Conservation (phyloP, 2,797 vertebrate genomes). For the Aphelocoma californica region DNA sequence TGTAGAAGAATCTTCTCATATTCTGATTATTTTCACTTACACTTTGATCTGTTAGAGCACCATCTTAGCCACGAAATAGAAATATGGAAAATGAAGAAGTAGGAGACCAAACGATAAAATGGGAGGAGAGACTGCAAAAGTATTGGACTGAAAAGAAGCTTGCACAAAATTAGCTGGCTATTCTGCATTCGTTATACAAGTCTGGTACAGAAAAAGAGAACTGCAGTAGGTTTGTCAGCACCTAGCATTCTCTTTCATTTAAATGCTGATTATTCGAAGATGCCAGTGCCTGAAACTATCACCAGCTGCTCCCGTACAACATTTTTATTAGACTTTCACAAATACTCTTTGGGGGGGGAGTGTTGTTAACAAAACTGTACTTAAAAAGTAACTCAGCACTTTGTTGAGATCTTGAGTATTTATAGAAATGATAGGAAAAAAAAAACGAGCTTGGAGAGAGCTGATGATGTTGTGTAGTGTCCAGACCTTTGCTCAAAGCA, state of each 20-base stretch:
- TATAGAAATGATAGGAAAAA: not conserved
- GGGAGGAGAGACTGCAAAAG: slow-evolving; percentile 34
- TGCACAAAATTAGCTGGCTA: slow-evolving; percentile 53
- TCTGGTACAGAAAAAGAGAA: slow-evolving; percentile 46
- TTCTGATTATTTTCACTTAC: slow-evolving; percentile 49
- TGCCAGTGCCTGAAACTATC: not conserved
- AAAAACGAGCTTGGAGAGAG: not conserved
- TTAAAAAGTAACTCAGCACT: not conserved
- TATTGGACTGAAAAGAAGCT: slow-evolving; percentile 45
- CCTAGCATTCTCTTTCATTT: slow-evolving; percentile 40
- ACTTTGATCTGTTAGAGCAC: slow-evolving; percentile 35
- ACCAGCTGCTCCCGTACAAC: not conserved
- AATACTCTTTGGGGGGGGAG: not conserved
- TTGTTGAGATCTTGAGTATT: not conserved
- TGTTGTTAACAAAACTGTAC: not conserved
- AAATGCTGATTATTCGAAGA: slow-evolving; percentile 1
- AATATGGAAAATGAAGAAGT: slow-evolving; percentile 42
- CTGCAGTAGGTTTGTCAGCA: slow-evolving; percentile 46
- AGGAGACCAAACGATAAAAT: slow-evolving; percentile 46
- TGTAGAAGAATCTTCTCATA: not conserved
- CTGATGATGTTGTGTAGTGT: not conserved
- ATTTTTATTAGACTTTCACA: not conserved
- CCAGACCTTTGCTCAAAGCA: not conserved
- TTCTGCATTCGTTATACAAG: slow-evolving; percentile 26
- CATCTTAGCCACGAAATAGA: slow-evolving; percentile 27